Evolutionary conservation across 53 echinoderm and acorn worm genomes (phyloP), one percentile per base, ranked within the genome.

Genomic region (Mesocentrotus franciscanus): DNA sequence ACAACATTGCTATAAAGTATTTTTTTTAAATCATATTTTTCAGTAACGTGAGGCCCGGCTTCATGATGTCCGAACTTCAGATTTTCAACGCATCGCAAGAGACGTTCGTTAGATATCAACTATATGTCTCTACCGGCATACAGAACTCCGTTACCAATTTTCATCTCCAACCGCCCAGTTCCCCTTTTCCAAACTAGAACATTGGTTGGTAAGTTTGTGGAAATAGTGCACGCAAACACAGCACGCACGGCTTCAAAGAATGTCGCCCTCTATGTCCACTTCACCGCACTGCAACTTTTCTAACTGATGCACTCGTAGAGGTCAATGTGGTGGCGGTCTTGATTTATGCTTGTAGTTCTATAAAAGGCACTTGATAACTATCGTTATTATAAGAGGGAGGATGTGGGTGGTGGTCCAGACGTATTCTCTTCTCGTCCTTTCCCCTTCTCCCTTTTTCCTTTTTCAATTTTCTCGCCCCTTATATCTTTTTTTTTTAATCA

Each of bases 141-240:
- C 24, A 1, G 11, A 91, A 91, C 22, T 66, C 68, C 2, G 68
- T 27, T 12, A 91, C 91, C 8, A 35, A 91, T 13, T 91, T 91
- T 29, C 61, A 61, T 22, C 66, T 91, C 1, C 30, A 29, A 6
- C 35, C 32, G 22, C 11, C 91, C 4, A 64, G 30, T 29, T 29
- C 90, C 14, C n/a, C 16, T 90, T 10, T 90, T 11, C 49, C 85
- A 27, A 55, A n/a, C 87, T 59, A 87, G 6, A 87, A 56, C 12
- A 64, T 18, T 81, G 87, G 87, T 58, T 87, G 87, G 87, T 87
- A 87, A 87, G 87, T 87, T 87, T 87, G 12, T 29, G 58, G 8
- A 10, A 12, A 10, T 87, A 4, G 87, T 58, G 87, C 87, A 87
- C 87, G 11, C 87, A 87, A 24, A n/a, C 85, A 56, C 55, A 7